Evolutionary conservation across 2,113 vertebrate species (phyloP), one percentile per base, ranked within the genome.

Genomic region (Dasyprocta punctata): DNA sequence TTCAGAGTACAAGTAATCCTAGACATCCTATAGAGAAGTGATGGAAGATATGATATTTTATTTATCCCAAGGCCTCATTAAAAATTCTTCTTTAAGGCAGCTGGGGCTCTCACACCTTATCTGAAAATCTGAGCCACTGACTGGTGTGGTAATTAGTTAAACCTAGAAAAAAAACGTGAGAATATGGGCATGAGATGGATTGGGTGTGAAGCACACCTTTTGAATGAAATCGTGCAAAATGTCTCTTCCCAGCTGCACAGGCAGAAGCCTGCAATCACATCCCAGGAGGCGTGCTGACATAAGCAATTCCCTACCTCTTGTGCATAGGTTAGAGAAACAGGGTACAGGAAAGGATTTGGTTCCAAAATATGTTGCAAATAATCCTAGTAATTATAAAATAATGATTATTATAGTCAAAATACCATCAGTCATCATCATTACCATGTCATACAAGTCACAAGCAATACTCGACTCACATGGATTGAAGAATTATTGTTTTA

Each of bases 1-100:
- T 96, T 95, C 96, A 86, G 97, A 97, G 96, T 65, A 95, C 92
- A 96, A 97, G 89, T 0, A 41, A 90, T 90, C 67, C 63, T 36
- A 16, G 71, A 92, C 86, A 83, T 20, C 26, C 58, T 61, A 26
- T 56, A 89, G 94, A 93, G 86, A 89, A 49, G 73, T 63, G 83
- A 98, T 19, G 96, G 96, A 98, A 95, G 96, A 94, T 14, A 17
- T 61, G 78, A 89, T 98, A 85, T 95, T 98, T 98, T 92, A 97
- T 98, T 98, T 87, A 95, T 97, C 94, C 77, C 28, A 33, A 86
- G 65, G 67, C 63, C 97, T 97, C 88, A 61, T 97, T 98, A 98
- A 65, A 65, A 81, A 93, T 93, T 91, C 91, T 60, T 94, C 85
- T 96, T 88, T 87, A 95, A 97, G 97, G 60, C 41, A 60, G 41